Evolutionary conservation across 2,797 vertebrate species (phyloP).

Genomic region (Halcyon leucocephala): DNA sequence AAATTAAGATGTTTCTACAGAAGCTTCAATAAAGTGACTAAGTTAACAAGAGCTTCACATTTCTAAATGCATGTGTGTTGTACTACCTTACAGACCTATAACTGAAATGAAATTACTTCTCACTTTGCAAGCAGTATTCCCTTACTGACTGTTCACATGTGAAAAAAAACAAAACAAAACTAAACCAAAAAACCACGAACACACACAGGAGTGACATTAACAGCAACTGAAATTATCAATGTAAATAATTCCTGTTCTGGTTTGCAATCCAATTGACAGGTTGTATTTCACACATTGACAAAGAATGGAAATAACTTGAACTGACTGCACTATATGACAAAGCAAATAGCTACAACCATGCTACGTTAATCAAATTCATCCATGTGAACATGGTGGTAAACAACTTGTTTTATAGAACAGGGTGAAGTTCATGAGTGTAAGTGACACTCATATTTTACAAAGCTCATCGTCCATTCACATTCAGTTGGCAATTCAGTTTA

Average conservation of each 20-base stretch:
- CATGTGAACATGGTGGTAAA: neutral
- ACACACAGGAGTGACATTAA: neutral
- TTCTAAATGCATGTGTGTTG: neutral
- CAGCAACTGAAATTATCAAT: neutral
- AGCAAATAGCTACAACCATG: neutral
- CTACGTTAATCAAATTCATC: neutral
- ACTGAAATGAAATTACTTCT: neutral
- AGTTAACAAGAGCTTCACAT: neutral
- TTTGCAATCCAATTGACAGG: neutral
- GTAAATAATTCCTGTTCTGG: neutral
- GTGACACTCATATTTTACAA: neutral
- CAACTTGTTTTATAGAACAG: neutral
- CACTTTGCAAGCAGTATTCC: neutral
- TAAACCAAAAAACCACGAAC: too few relatives aligned
- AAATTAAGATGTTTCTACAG: neutral
- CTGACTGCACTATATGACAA: neutral
- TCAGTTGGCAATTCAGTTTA: neutral
- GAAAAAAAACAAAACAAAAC: neutral
- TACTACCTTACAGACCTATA: neutral
- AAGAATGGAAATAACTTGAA: neutral
- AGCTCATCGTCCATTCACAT: neutral
- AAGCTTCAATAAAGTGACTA: neutral
- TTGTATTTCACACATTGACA: neutral
- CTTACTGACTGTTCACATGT: neutral
- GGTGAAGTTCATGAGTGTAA: neutral